These are phyloP conservation scores for Spondyliosoma cantharus DNA, from an alignment of 2,797 vertebrate genomes.

Conservation along the genomic window DNA sequence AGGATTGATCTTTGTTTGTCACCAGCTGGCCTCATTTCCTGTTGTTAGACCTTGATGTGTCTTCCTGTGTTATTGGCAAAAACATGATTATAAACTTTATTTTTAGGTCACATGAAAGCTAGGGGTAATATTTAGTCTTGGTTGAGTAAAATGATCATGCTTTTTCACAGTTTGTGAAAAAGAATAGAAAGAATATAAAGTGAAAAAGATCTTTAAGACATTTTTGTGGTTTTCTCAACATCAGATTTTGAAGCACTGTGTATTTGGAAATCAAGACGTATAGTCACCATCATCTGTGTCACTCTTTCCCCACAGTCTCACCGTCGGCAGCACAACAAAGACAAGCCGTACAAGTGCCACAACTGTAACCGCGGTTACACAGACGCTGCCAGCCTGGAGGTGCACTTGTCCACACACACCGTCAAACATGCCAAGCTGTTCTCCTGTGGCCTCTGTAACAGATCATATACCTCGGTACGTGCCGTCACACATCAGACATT, in stretches of 20 bases:
- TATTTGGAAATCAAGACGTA: neutral
- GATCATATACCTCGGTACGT: constrained; percentile 95
- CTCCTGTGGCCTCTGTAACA: constrained; percentile 96
- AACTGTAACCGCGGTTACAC: constrained; percentile 98
- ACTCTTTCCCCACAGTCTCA: constrained; percentile 86
- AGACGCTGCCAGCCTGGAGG: constrained; percentile 94
- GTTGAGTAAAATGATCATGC: neutral
- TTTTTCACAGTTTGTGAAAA: neutral
- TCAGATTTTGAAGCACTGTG: neutral
- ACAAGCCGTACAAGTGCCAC: constrained; percentile 99
- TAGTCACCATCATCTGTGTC: neutral
- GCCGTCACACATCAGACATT: no score
- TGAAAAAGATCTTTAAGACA: neutral
- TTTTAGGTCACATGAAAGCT: neutral
- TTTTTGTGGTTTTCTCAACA: neutral
- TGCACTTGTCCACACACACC: constrained; percentile 95
- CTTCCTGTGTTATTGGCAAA: neutral
- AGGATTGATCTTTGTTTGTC: neutral
- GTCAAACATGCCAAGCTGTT: constrained; percentile 99
- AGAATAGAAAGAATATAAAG: neutral
- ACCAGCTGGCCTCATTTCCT: neutral
- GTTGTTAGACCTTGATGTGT: neutral
- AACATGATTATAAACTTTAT: neutral
- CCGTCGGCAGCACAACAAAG: constrained; percentile 99
- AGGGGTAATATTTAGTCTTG: neutral